Evolutionary conservation across 2,888 invertebrate genomes (phyloP).

Genomic region (Dioctria rufipes): DNA sequence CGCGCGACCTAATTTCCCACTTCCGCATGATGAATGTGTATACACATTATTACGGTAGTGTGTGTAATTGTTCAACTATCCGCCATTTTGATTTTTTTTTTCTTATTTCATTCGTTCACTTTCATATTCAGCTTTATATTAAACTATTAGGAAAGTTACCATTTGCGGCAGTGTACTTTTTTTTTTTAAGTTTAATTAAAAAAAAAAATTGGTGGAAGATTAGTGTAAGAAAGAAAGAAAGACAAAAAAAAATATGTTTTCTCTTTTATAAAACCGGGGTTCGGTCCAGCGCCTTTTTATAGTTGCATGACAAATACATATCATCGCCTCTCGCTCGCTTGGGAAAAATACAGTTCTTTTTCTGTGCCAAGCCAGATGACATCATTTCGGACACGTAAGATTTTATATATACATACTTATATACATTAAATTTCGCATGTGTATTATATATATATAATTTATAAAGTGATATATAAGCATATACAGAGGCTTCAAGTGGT

Average conservation of each 20-base stretch:
- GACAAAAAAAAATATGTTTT: neutral
- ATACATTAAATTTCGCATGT: neutral
- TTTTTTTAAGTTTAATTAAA: neutral
- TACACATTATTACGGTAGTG: constrained; percentile 38
- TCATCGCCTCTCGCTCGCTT: no score
- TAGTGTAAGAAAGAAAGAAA: neutral
- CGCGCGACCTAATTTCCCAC: constrained; percentile 63
- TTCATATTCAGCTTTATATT: constrained; percentile 2
- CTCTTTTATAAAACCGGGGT: neutral
- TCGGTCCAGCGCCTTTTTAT: constrained; percentile 28
- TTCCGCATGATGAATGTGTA: constrained; percentile 62
- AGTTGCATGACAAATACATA: constrained; percentile 5
- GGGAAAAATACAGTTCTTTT: constrained; percentile 12
- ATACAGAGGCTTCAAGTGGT: no score
- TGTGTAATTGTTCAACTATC: constrained; percentile 47
- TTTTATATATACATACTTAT: constrained; percentile 16
- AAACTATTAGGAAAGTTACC: constrained; percentile 9
- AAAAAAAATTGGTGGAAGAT: neutral
- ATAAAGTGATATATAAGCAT: no score
- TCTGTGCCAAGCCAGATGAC: constrained; percentile 47
- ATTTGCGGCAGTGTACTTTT: constrained; percentile 22
- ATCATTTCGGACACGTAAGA: constrained; percentile 53
- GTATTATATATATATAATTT: neutral
- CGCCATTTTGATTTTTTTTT: constrained; percentile 60
- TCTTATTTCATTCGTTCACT: constrained; percentile 33